Evolutionary conservation across 2,888 invertebrate genomes (phyloP), one percentile per base, ranked within the genome.

Genomic region (Zhengitettix transpicula): DNA sequence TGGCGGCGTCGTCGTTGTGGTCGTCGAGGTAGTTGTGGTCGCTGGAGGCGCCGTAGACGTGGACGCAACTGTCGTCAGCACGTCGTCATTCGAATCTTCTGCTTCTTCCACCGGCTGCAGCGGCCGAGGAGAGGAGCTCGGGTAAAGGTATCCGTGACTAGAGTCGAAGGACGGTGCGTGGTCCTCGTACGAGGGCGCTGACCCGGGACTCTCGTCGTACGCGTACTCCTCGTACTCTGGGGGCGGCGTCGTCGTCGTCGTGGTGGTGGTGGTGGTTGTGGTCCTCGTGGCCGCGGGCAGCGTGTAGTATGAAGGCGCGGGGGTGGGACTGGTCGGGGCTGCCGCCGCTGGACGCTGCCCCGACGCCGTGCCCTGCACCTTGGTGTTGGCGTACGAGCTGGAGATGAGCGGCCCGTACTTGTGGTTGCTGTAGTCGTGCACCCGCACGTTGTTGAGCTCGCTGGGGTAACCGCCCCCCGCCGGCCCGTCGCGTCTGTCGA

Each of bases 301-400:
- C 42, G 65, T 67, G 59, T 66, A 67, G 17, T 66, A 64, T 16
- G 63, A 42, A 14, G 68, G 65, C 15, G 57, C 65, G 53, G 61
- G 66, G 1, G 64, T 62, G 12, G 65, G 55, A 40, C 58, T 62
- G 7, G 63, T 63, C 10, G 40, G 40, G 1, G 56, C 51, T 15
- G 58, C 58, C 12, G 60, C 55, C n/a, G 58, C 58, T n/a, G 58
- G 62, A 11, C 57, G 57, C 16, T 59, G 60, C 42, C 60, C 64
- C 7, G 57, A 60, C 10, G 58, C 64, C 14, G 65, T 11, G 70
- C 84, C 84, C 68, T 85, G 85, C 40, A 84, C 80, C 69, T 85
- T 85, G 0, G 84, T 78, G 66, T 84, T 85, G 1, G 85, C 84
- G 68, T 85, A 85, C 1, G 84, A 84, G 67, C 78, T 84, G 0